Evolutionary conservation across 2,888 invertebrate species (phyloP).

Genomic region (Nesidiocoris tenuis): DNA sequence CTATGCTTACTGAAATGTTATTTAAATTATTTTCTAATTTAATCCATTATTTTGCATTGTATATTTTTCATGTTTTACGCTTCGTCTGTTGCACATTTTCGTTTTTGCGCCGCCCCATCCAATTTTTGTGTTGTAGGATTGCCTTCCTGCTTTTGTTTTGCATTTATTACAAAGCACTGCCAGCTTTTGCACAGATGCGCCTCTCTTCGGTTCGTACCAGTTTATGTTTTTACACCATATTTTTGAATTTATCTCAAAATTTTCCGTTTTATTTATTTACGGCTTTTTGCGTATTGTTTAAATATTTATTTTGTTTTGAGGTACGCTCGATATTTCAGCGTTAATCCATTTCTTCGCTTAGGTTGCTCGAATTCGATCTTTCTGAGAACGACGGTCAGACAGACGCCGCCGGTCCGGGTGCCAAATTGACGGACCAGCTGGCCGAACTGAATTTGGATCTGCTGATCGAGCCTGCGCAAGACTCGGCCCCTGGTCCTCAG

Average conservation of each 20-base stretch:
- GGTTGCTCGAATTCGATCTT: constrained; percentile 43
- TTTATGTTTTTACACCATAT: constrained; percentile 1
- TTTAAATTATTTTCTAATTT: not conserved
- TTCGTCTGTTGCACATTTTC: too few relatives aligned
- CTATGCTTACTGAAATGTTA: not conserved
- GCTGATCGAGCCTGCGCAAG: constrained; percentile 42
- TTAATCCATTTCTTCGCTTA: constrained; percentile 3
- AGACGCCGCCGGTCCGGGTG: not conserved
- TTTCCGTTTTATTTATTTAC: too few relatives aligned
- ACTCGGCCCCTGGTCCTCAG: not conserved
- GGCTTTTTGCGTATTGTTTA: too few relatives aligned
- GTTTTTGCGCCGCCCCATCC: too few relatives aligned
- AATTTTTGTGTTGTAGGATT: constrained; percentile 32
- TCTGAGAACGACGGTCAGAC: constrained; percentile 15
- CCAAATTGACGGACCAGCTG: constrained; percentile 22
- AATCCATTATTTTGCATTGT: too few relatives aligned
- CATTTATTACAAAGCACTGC: constrained; percentile 21
- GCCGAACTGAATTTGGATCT: constrained; percentile 26
- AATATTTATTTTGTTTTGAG: too few relatives aligned
- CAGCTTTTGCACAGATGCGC: constrained; percentile 26
- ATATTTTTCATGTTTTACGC: too few relatives aligned
- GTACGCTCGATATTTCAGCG: too few relatives aligned
- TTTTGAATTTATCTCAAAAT: not conserved
- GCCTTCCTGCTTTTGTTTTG: constrained; percentile 24
- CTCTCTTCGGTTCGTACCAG: constrained; percentile 24